Evolutionary conservation across 2,113 vertebrate genomes (phyloP).

Genomic region (Etheostoma spectabile): DNA sequence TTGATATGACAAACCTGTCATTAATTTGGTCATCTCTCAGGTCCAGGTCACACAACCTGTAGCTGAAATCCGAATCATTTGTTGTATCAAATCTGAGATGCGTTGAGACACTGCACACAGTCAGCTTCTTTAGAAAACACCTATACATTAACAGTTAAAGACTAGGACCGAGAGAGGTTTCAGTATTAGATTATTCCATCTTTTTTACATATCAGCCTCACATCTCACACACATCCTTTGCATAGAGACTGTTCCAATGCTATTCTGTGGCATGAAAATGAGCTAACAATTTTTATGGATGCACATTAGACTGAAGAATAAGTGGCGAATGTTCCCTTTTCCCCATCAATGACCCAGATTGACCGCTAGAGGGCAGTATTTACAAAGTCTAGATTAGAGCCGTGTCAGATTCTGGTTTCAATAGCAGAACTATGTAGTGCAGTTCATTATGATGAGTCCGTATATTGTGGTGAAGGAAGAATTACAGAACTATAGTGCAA

Average conservation of each 20-base stretch:
- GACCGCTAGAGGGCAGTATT: constrained; percentile 78
- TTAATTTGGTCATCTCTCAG: neutral
- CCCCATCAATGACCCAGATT: neutral
- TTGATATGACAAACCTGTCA: neutral
- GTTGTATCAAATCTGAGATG: neutral
- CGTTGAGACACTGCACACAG: neutral
- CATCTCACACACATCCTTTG: no score
- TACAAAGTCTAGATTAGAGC: constrained; percentile 51
- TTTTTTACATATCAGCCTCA: neutral
- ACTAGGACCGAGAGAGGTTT: neutral
- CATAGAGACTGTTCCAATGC: neutral
- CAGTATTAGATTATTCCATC: neutral
- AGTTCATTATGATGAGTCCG: neutral
- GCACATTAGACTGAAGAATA: no score
- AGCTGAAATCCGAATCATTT: neutral
- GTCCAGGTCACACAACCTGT: neutral
- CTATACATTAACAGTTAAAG: neutral
- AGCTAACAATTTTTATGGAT: neutral
- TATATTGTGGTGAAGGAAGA: neutral
- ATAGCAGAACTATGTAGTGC: neutral
- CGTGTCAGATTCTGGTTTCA: neutral
- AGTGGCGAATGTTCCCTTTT: neutral
- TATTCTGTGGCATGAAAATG: neutral
- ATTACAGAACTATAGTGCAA: neutral
- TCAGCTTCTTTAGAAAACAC: neutral